Evolutionary conservation across 2,113 vertebrate species (phyloP), one percentile per base, ranked within the genome.

Genomic region (Corvus cornix): DNA sequence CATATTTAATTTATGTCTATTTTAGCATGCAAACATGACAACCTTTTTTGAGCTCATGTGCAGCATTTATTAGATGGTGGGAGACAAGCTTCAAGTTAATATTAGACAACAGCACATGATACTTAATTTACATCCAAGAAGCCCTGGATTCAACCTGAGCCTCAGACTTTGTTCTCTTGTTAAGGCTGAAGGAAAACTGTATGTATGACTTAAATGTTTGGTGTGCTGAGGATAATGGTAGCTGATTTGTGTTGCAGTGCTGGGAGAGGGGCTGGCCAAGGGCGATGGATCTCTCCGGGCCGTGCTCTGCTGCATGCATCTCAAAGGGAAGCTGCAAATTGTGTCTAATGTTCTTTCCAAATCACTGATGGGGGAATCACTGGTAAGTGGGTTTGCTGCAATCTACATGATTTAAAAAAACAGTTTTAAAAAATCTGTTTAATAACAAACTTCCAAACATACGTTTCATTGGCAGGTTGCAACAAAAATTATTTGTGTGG

Each of bases 261-360:
- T 99, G 98, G 98, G 98, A 96, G 98, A 99, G 97, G 99, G 99
- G 96, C 97, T 99, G 97, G 97, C 98, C 93, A 98, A 98, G 96
- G 98, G 98, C 93, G 99, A 99, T 56, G 98, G 98, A 64, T 98
- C 98, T 78, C 98, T 99, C 87, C 98, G 98, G 97, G 97, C 98
- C 68, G 98, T 98, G 95, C 98, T 99, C 89, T 98, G 98, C 97
- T 98, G 98, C 96, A 98, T 99, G 99, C 98, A 99, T 96, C 97
- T 99, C 98, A 99, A 99, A 94, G 99, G 99, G 82, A 99, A 99
- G 97, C 98, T 99, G 92, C 99, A 99, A 95, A 98, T 98, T 96
- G 99, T 99, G 70, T 98, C 98, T 95, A 98, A 88, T 97, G 98
- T 99, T 97, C 99, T 99, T 92, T 99, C 99, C 95, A 99, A 99